Evolutionary conservation across 1,140 invertebrate species (phyloP).

Genomic region (Drosophila subobscura): DNA sequence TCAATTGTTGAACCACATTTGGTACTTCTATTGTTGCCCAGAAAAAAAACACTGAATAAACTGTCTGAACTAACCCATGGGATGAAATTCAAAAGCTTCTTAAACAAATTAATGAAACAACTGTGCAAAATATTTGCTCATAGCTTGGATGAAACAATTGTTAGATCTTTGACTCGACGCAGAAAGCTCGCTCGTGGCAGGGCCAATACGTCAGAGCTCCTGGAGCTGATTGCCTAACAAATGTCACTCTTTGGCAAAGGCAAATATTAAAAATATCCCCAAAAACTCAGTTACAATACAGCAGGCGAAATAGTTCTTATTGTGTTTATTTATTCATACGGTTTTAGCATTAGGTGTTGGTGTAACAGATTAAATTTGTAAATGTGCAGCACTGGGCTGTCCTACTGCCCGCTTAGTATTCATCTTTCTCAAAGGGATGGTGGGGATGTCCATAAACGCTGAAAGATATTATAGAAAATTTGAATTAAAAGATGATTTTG

Average conservation of each 20-base stretch:
- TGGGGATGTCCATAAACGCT: constrained; percentile 60
- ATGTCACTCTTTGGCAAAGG: constrained; percentile 1
- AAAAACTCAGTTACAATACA: no score
- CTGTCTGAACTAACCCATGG: constrained; percentile 37
- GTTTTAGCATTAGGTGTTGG: constrained; percentile 9
- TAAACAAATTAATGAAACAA: constrained; percentile 42
- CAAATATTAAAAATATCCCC: no score
- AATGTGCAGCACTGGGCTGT: not conserved
- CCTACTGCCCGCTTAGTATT: constrained; percentile 39
- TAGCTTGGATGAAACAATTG: constrained; percentile 65
- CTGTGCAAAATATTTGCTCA: constrained; percentile 71
- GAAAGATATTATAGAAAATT: constrained; percentile 22
- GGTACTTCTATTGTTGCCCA: constrained; percentile 48
- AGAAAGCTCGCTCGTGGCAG: constrained; percentile 42
- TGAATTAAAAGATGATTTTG: not conserved
- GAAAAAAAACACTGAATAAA: constrained; percentile 31
- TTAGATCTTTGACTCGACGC: constrained; percentile 62
- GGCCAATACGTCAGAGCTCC: constrained; percentile 56
- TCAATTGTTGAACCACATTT: constrained; percentile 66
- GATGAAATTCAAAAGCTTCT: constrained; percentile 27
- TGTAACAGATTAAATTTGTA: not conserved
- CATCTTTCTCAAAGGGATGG: constrained; percentile 72
- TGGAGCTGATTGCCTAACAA: constrained; percentile 38
- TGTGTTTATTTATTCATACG: constrained; percentile 17
- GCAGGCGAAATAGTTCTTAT: no score